A percentile compares a stretch with the other conserved stretches of the same genome.
Conservation (phyloP, 2,113 vertebrate species). For the Hirundichthys speculiger region DNA sequence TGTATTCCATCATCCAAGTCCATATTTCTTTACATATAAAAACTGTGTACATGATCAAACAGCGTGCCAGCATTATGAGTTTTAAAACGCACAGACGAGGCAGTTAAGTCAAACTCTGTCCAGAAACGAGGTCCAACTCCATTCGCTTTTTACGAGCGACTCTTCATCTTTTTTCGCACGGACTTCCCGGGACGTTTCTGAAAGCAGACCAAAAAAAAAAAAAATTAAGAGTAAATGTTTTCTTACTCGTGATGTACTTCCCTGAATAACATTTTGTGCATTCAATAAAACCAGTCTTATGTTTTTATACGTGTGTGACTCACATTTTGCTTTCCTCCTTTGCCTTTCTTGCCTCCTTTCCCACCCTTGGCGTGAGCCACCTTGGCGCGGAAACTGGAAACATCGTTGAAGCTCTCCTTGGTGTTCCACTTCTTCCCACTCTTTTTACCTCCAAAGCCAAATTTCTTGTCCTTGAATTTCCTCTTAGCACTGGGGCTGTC, state of each 20-base stretch:
- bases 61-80: too few relatives aligned
- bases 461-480: constrained; percentile 93
- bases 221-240: neutral
- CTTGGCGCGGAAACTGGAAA: constrained; percentile 88
- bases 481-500: constrained; percentile 89
- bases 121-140: constrained; percentile 16
- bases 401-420: constrained; percentile 91
- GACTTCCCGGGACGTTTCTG: constrained; percentile 96
- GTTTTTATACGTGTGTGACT: constrained; percentile 37
- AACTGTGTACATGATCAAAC: too few relatives aligned
- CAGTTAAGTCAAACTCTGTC: neutral
- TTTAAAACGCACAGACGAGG: too few relatives aligned
- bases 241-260: neutral
- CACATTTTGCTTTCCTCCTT: constrained; percentile 76
- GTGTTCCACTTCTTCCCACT: constrained; percentile 96
- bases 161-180: constrained; percentile 90
- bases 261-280: neutral
- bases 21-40: too few relatives aligned
- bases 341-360: constrained; percentile 77
- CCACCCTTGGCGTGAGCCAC: constrained; percentile 85
- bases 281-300: neutral
- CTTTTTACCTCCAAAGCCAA: constrained; percentile 97
- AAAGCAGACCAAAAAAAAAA: constrained; percentile 25
- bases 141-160: constrained; percentile 63
- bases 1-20: neutral